phyloP scores from a whole-genome alignment of 2,797 vertebrate genomes.

The Spea hammondii region DNA sequence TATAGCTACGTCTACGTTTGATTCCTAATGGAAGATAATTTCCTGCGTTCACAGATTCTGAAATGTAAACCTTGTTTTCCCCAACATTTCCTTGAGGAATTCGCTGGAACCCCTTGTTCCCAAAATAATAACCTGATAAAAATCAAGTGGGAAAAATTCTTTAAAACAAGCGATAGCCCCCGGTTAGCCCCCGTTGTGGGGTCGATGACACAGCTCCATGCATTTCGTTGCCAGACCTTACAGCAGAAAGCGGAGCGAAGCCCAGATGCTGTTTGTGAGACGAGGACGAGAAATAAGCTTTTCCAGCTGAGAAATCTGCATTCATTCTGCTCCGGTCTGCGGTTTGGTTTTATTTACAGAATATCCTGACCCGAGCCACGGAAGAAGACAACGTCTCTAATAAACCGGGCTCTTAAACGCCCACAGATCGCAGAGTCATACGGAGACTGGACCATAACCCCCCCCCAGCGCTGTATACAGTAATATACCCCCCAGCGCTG shows the following conservation, averaged over 20 bases:
- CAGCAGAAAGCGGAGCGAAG: not conserved
- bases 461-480: too few species aligned
- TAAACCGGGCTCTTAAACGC: not conserved
- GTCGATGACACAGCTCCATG: not conserved
- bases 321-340: constrained; percentile 19
- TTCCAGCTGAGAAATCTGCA: constrained; percentile 23
- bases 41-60: too few species aligned
- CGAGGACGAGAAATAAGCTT: constrained; percentile 8
- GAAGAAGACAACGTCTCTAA: not conserved
- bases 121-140: not conserved
- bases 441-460: not conserved
- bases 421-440: not conserved
- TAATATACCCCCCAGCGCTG: too few species aligned
- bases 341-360: constrained; percentile 13
- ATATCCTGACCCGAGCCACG: not conserved
- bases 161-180: constrained; percentile 7
- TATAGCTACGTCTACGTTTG: too few species aligned
- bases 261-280: constrained; percentile 17
- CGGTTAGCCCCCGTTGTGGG: not conserved
- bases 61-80: not conserved
- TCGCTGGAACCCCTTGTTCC: too few species aligned
- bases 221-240: constrained; percentile 8
- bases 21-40: too few species aligned
- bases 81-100: too few species aligned
- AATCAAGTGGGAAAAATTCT: not conserved